Percentiles rank a stretch among this genome's conserved stretches.
phyloP scores from a whole-genome alignment of 2,888 invertebrate genomes.

The Acleris sparsana region DNA sequence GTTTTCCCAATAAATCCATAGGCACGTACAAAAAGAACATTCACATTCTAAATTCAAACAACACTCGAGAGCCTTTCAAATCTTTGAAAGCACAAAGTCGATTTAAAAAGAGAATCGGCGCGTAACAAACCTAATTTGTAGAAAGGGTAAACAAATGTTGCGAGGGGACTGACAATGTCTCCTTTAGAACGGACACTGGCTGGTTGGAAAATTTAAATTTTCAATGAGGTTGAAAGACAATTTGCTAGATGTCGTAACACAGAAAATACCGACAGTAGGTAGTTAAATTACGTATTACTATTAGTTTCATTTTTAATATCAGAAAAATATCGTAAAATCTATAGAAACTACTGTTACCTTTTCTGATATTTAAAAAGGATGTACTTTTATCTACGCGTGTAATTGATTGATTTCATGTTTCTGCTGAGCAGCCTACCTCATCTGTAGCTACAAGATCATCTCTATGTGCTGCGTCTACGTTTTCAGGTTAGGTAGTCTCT shows the following conservation, averaged over 20 bases:
- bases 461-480: too few species aligned
- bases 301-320: too few species aligned
- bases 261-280: not conserved
- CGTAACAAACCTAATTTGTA: conserved; percentile 69
- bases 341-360: too few species aligned
- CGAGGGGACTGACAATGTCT: conserved; percentile 53
- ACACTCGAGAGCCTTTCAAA: conserved; percentile 37
- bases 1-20: conserved; percentile 10
- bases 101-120: conserved; percentile 46
- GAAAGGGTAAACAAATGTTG: conserved; percentile 63
- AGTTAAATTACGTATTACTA: too few species aligned
- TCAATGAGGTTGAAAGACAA: not conserved
- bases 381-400: too few species aligned
- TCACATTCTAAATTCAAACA: conserved; percentile 32
- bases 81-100: conserved; percentile 44
- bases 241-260: not conserved
- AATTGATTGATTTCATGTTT: too few species aligned
- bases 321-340: too few species aligned
- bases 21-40: conserved; percentile 10
- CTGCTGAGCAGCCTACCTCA: too few species aligned
- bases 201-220: conserved; percentile 27
- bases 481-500: too few species aligned
- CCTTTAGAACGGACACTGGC: conserved; percentile 25
- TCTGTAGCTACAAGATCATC: too few species aligned
- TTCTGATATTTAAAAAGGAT: too few species aligned